Evolutionary conservation across 2,797 vertebrate genomes (phyloP).

Genomic region (Propithecus perrieri): DNA sequence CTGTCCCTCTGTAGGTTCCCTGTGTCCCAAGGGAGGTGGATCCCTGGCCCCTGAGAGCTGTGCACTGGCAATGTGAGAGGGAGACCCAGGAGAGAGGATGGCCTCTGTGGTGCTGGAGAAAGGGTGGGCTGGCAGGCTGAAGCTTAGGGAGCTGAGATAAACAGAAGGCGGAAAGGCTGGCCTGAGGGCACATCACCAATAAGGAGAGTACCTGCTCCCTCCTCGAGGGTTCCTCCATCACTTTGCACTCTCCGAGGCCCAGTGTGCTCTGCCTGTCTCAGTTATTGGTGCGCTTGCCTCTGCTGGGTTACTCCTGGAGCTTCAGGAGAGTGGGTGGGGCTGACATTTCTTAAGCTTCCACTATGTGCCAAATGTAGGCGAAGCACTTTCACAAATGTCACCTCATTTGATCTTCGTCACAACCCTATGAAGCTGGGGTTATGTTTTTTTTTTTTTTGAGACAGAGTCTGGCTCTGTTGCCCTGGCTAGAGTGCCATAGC

Average conservation of each 20-base stretch:
- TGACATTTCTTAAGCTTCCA: slow-evolving; percentile 52
- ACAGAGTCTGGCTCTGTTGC: too few relatives aligned
- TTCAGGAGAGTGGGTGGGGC: background rate
- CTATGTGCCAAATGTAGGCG: background rate
- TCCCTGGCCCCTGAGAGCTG: background rate
- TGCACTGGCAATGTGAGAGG: background rate
- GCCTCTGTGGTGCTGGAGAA: background rate
- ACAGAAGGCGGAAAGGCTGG: background rate
- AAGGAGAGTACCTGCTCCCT: background rate
- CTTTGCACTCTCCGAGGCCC: background rate
- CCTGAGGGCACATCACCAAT: background rate
- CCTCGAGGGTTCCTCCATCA: background rate
- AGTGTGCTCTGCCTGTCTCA: background rate
- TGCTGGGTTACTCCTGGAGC: background rate
- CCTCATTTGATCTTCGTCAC: background rate
- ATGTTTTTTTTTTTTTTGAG: background rate
- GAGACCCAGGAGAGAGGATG: background rate
- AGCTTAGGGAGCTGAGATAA: background rate
- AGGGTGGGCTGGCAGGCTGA: background rate
- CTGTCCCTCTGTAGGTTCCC: background rate
- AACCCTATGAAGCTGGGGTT: background rate
- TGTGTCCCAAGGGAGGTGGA: background rate
- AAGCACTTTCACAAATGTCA: slow-evolving; percentile 53
- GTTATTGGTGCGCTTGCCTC: background rate
- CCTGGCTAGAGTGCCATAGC: too few relatives aligned